Evolutionary conservation across 1,140 invertebrate species (phyloP).

Genomic region (Triops cancriformis): DNA sequence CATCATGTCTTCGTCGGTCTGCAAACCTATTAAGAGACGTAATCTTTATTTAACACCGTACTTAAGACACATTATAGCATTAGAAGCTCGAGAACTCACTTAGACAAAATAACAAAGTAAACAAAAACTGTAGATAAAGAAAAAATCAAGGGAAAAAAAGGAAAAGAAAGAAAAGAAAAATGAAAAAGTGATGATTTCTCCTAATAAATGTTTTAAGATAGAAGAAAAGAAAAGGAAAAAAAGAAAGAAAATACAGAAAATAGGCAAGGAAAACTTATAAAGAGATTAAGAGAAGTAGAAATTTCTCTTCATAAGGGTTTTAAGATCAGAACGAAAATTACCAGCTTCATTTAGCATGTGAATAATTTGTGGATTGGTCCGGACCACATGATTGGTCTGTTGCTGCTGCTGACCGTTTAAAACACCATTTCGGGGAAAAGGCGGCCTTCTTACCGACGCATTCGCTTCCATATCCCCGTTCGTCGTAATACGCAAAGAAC

Average conservation of each 20-base stretch:
- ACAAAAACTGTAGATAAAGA: too few species aligned
- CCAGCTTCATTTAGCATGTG: conserved; percentile 26
- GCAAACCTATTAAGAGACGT: conserved; percentile 17
- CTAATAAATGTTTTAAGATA: too few species aligned
- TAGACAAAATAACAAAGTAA: too few species aligned
- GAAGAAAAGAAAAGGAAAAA: too few species aligned
- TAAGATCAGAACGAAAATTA: too few species aligned
- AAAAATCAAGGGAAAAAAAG: too few species aligned
- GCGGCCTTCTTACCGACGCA: conserved; percentile 36
- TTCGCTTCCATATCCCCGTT: background rate
- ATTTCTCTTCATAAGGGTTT: too few species aligned
- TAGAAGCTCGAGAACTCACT: background rate
- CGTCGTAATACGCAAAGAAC: background rate
- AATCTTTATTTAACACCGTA: background rate
- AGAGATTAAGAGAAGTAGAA: too few species aligned
- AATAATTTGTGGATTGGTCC: conserved; percentile 27
- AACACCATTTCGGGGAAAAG: conserved; percentile 40
- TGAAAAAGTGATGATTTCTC: too few species aligned
- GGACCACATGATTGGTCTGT: conserved; percentile 20
- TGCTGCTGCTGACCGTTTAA: background rate
- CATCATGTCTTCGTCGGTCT: conserved; percentile 48
- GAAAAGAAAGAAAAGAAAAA: too few species aligned
- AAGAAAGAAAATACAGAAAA: too few species aligned
- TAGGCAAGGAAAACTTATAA: too few species aligned
- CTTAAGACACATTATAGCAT: background rate